Base-by-base conservation (phyloP, 2,888 invertebrate genomes). In the Drosophila austrosaltans region DNA sequence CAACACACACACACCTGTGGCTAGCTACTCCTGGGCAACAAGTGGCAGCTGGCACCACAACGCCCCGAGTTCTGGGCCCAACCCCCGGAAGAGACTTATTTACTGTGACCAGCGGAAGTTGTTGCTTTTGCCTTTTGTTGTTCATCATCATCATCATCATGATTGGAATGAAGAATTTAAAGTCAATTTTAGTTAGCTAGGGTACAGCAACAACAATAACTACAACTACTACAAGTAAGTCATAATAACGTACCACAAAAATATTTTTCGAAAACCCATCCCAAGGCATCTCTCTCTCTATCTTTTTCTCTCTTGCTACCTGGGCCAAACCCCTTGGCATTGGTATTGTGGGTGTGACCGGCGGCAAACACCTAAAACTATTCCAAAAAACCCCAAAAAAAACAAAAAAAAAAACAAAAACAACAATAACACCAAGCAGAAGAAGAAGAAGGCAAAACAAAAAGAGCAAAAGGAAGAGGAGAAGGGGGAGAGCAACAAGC, bases 21-120 rank as follows among this genome's bases (percentile, higher is more conserved):
- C 10, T 25, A 10, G 48, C 22, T 48, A 48, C 57, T 57, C 36
- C 57, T 57, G 36, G 60, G 28, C 53, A 54, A 39, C 53, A 63
- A 32, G 36, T 63, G 53, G 40, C 40, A 63, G 28, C 48, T 63
- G 63, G 28, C 54, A 62, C 30, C 30, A 30, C 30, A 7, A 12
- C 12, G 57, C 30, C 16, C 16, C 12, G n/a, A 53, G 61, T 22
- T 42, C 53, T 20, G 32, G 40, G 48, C 48, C 30, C 61, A 36
- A 56, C 39, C 62, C 66, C 78, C 80, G 81, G 81, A 81, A 80
- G 80, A 75, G 78, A 75, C 82, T 82, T 80, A 82, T 81, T 81
- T 80, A 76, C 80, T 77, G 79, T 82, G 77, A 67, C 61, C 67
- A 68, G 69, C 78, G 78, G 78, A 78, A 78, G 77, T 58, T 58